Percentiles rank a stretch among this genome's conserved stretches.
Evolutionary conservation across 2,797 vertebrate species (phyloP).

Genomic region (Eutrigla gurnardus): DNA sequence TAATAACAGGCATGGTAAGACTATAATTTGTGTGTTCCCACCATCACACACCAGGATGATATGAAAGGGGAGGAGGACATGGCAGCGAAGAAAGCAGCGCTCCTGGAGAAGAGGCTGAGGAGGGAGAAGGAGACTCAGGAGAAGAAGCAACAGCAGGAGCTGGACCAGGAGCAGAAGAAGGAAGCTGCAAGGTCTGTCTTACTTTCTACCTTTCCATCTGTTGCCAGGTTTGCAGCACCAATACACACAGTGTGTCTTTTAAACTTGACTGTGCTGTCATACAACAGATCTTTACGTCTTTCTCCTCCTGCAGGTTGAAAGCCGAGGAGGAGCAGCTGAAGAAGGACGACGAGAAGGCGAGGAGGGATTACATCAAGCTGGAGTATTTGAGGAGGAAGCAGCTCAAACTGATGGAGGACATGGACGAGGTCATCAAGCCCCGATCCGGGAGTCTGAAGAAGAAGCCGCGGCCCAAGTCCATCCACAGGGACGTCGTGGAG

Average conservation of each 20-base stretch:
- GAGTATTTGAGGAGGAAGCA: constrained; percentile 96
- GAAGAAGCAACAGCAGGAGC: constrained; percentile 92
- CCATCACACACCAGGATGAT: constrained; percentile 88
- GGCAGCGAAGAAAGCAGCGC: constrained; percentile 93
- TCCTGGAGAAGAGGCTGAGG: constrained; percentile 93
- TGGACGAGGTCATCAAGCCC: constrained; percentile 93
- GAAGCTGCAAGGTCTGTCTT: constrained; percentile 89
- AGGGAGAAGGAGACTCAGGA: constrained; percentile 93
- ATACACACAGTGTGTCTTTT: not conserved
- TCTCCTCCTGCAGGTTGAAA: constrained; percentile 85
- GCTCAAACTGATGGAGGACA: constrained; percentile 95
- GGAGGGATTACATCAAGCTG: constrained; percentile 93
- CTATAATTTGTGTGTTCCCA: not conserved
- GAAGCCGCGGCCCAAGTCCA: constrained; percentile 95
- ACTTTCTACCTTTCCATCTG: not conserved
- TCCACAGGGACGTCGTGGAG: constrained; percentile 94
- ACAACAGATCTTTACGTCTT: not conserved
- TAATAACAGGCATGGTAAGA: too few relatives aligned
- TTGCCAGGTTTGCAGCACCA: not conserved
- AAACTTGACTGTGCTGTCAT: not conserved
- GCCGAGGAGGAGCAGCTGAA: constrained; percentile 95
- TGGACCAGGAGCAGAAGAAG: constrained; percentile 92
- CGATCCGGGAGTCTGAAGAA: constrained; percentile 90
- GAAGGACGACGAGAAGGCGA: constrained; percentile 92
- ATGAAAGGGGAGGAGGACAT: constrained; percentile 95